A percentile compares a stretch with the other conserved stretches of the same genome.
These are phyloP conservation scores for Lordiphosa stackelbergi DNA, from an alignment of 1,140 invertebrate species.

Conservation along the genomic window DNA sequence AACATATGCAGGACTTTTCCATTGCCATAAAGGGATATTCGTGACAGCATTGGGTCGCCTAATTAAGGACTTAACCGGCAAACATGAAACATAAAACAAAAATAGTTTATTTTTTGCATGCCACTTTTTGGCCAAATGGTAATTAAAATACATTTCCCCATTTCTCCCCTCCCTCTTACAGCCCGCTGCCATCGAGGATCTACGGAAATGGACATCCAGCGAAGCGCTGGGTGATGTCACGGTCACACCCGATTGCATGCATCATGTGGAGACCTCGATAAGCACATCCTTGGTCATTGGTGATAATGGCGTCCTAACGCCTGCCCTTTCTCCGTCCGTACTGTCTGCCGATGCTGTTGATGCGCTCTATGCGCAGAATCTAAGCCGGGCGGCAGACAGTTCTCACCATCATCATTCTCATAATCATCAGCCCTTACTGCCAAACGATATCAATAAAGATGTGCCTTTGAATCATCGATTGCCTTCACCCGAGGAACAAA, in stretches of 20 bases:
- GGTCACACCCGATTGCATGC: constrained; percentile 85
- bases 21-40: constrained; percentile 37
- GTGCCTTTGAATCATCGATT: constrained; percentile 88
- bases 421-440: constrained; percentile 45
- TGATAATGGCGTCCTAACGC: constrained; percentile 69
- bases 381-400: constrained; percentile 65
- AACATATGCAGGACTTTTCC: constrained; percentile 16
- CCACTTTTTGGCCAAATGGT: constrained; percentile 45
- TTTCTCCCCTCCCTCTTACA: constrained; percentile 65
- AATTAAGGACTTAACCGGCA: constrained; percentile 42
- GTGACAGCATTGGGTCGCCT: constrained; percentile 44
- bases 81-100: constrained; percentile 19
- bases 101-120: constrained; percentile 47
- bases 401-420: constrained; percentile 50
- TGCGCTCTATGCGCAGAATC: constrained; percentile 65
- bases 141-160: constrained; percentile 41
- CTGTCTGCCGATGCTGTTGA: constrained; percentile 71
- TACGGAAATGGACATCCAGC: constrained; percentile 89
- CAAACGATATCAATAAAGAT: constrained; percentile 80
- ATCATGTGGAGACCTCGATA: constrained; percentile 77
- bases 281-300: constrained; percentile 70
- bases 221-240: constrained; percentile 90
- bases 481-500: constrained; percentile 89
- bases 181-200: constrained; percentile 87
- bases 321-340: constrained; percentile 75